These are phyloP conservation scores for Calosoma granatense DNA, from an alignment of 1,140 invertebrate species.

Conservation along the genomic window DNA sequence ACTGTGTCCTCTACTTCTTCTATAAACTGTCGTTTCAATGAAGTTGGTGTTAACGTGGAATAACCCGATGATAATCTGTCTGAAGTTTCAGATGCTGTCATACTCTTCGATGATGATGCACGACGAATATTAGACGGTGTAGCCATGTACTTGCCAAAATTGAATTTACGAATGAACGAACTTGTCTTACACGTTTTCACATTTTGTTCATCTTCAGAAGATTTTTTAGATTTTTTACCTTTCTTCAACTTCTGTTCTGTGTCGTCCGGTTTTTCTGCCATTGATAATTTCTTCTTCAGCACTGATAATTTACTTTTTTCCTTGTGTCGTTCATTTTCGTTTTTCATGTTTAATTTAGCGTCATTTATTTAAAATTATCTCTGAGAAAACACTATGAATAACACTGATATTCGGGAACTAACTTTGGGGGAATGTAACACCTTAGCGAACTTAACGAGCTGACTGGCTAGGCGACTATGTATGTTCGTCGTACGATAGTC, in stretches of 20 bases:
- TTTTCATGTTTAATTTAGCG: neutral
- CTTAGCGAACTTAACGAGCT: too few relatives aligned
- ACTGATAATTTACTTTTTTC: neutral
- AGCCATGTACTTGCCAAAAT: neutral
- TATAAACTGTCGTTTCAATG: neutral
- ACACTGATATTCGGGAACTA: too few relatives aligned
- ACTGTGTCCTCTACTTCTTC: neutral
- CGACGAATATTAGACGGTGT: neutral
- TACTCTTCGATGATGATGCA: neutral
- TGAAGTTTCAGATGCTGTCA: neutral
- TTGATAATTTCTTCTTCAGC: neutral
- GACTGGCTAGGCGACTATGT: neutral
- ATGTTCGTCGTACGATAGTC: neutral
- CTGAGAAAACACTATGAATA: neutral
- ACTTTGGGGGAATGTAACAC: too few relatives aligned
- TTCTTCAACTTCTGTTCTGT: neutral
- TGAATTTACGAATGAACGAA: neutral
- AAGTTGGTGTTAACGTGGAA: neutral
- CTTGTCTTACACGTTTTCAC: neutral
- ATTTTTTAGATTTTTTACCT: neutral
- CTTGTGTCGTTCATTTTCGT: neutral
- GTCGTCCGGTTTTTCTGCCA: neutral
- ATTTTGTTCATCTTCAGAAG: neutral
- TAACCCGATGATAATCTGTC: neutral
- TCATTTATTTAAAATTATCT: neutral